phyloP scores from a whole-genome alignment of 2,113 vertebrate genomes.

The Psettodes erumei region DNA sequence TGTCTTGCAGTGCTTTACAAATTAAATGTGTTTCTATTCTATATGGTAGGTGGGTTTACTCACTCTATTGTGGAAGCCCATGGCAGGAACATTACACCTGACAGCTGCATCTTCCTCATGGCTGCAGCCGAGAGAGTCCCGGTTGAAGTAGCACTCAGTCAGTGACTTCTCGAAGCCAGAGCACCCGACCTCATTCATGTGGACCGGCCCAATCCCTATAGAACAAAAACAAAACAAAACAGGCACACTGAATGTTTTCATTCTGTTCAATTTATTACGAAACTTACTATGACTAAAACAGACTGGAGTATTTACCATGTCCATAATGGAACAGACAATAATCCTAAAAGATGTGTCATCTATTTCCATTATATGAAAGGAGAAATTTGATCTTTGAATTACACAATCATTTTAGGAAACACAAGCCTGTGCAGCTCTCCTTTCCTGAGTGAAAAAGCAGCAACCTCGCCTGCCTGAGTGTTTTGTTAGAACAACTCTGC shows the following conservation, averaged over 20 bases:
- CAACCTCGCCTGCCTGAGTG: background rate
- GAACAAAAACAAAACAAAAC: conserved; percentile 24
- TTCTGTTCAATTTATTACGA: background rate
- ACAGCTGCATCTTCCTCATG: conserved; percentile 94
- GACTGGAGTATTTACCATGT: background rate
- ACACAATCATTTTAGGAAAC: conserved; percentile 13
- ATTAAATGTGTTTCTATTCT: background rate
- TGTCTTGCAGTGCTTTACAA: background rate
- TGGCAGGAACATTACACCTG: conserved; percentile 91
- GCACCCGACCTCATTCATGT: conserved; percentile 93
- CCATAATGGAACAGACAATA: background rate
- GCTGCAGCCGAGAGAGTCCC: conserved; percentile 87
- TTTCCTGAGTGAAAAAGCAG: conserved; percentile 16
- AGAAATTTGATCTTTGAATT: conserved; percentile 15
- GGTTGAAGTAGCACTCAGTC: conserved; percentile 92
- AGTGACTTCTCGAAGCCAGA: conserved; percentile 93
- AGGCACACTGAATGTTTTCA: background rate
- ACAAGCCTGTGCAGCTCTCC: background rate
- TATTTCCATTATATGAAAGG: conserved; percentile 12
- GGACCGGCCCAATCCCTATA: conserved; percentile 92
- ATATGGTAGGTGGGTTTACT: conserved; percentile 28
- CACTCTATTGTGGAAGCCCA: conserved; percentile 95
- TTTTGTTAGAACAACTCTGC: conserved; percentile 34
- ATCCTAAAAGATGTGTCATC: background rate
- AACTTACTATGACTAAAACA: background rate